A percentile compares a stretch with the other conserved stretches of the same genome.
phyloP scores from a whole-genome alignment of 2,888 invertebrate species.

The Drosophila mimica region DNA sequence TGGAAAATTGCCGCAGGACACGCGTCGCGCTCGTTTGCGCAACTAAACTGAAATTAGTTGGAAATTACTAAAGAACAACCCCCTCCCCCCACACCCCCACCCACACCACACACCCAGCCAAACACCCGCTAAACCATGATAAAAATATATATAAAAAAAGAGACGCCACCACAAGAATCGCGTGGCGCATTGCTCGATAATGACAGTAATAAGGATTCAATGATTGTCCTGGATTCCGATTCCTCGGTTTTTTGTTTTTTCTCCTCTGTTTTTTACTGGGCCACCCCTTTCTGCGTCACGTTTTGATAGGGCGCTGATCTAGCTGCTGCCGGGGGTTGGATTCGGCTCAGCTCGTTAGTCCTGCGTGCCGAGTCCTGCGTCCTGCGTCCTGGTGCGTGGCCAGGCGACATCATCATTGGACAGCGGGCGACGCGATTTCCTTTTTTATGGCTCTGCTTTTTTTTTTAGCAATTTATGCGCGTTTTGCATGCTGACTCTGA shows the following conservation, averaged over 20 bases:
- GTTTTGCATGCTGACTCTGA: constrained; percentile 60
- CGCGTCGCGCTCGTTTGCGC: constrained; percentile 77
- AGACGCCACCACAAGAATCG: constrained; percentile 61
- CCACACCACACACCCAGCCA: background rate
- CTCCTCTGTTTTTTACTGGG: constrained; percentile 16
- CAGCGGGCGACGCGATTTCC: constrained; percentile 34
- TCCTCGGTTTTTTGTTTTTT: constrained; percentile 9
- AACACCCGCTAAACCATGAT: constrained; percentile 11
- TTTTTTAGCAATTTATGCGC: constrained; percentile 38
- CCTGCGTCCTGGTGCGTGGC: constrained; percentile 39
- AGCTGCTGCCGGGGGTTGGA: constrained; percentile 23
- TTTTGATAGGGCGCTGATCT: constrained; percentile 67
- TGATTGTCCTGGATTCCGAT: constrained; percentile 66
- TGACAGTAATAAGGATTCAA: constrained; percentile 81
- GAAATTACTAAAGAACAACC: constrained; percentile 55
- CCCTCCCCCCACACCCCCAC: constrained; percentile 28
- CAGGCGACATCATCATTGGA: constrained; percentile 56
- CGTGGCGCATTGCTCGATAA: constrained; percentile 64
- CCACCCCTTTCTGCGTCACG: constrained; percentile 58
- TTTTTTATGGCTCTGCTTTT: constrained; percentile 21
- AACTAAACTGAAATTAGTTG: constrained; percentile 79
- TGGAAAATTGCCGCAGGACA: constrained; percentile 80
- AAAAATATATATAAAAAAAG: constrained; percentile 67
- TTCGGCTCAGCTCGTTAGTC: constrained; percentile 45
- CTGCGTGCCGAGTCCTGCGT: constrained; percentile 3